These are phyloP conservation scores for Dryobotodes eremita DNA, from an alignment of 2,888 invertebrate species.

Conservation along the genomic window DNA sequence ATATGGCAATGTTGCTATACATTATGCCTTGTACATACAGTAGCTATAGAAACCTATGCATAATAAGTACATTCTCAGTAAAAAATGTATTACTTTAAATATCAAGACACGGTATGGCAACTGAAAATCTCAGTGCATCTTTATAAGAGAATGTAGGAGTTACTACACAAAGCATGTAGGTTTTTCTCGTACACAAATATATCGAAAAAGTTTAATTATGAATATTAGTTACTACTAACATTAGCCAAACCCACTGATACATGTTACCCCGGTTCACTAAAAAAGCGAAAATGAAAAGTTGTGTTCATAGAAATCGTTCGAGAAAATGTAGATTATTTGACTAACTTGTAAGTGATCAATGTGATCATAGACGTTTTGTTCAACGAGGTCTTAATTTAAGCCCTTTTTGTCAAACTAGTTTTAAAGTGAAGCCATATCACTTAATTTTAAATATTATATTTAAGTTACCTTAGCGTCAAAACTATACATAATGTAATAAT, in stretches of 20 bases:
- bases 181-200: conserved; percentile 29
- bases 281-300: conserved; percentile 35
- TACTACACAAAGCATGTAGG: not conserved
- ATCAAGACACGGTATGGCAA: not conserved
- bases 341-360: conserved; percentile 41
- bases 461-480: conserved; percentile 85
- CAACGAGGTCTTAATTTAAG: conserved; percentile 46
- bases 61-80: conserved; percentile 40
- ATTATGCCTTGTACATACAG: conserved; percentile 45
- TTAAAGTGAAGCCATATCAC: conserved; percentile 88
- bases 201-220: conserved; percentile 5
- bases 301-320: conserved; percentile 28
- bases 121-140: not conserved
- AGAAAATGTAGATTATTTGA: conserved; percentile 42
- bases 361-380: conserved; percentile 43
- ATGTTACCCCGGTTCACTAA: conserved; percentile 64
- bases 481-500: conserved; percentile 74
- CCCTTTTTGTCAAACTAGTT: conserved; percentile 69
- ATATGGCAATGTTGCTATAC: conserved; percentile 29
- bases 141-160: not conserved
- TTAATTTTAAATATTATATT: conserved; percentile 80
- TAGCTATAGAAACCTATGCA: conserved; percentile 22
- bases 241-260: conserved; percentile 67
- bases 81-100: conserved; percentile 2
- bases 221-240: conserved; percentile 43